These are phyloP conservation scores for Brachionus plicatilis DNA, from an alignment of 1,140 invertebrate genomes.

Conservation along the genomic window DNA sequence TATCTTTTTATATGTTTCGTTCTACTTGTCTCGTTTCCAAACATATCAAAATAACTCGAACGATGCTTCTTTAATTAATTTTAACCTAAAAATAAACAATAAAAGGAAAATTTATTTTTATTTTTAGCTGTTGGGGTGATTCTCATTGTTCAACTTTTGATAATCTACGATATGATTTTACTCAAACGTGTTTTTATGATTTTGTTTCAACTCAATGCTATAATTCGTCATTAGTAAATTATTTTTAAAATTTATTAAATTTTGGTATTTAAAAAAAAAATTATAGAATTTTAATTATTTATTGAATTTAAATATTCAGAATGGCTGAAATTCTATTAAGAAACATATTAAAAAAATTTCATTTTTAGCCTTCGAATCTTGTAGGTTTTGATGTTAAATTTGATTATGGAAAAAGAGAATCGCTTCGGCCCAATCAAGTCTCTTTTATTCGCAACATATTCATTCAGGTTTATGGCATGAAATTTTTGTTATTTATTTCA, in stretches of 20 bases:
- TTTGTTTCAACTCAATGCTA: not conserved
- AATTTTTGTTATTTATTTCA: not conserved
- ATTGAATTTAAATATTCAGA: too few species aligned
- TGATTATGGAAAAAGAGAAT: not conserved
- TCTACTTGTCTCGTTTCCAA: too few species aligned
- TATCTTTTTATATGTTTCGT: too few species aligned
- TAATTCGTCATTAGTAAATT: not conserved
- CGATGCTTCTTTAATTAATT: too few species aligned
- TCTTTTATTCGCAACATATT: not conserved
- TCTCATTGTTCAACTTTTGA: constrained; percentile 3
- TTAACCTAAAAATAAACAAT: too few species aligned
- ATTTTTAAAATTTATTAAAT: not conserved
- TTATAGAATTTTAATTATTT: too few species aligned
- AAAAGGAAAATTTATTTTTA: too few species aligned
- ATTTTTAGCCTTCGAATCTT: not conserved
- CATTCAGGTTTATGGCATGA: not conserved
- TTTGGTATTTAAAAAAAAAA: not conserved
- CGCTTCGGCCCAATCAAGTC: not conserved
- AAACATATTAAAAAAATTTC: not conserved
- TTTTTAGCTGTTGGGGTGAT: not conserved
- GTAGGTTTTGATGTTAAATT: not conserved
- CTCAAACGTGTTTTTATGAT: not conserved
- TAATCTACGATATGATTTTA: not conserved
- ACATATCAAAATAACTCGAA: too few species aligned
- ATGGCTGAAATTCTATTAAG: not conserved